phyloP scores from a whole-genome alignment of 2,113 vertebrate genomes.

The Silurus glanis region DNA sequence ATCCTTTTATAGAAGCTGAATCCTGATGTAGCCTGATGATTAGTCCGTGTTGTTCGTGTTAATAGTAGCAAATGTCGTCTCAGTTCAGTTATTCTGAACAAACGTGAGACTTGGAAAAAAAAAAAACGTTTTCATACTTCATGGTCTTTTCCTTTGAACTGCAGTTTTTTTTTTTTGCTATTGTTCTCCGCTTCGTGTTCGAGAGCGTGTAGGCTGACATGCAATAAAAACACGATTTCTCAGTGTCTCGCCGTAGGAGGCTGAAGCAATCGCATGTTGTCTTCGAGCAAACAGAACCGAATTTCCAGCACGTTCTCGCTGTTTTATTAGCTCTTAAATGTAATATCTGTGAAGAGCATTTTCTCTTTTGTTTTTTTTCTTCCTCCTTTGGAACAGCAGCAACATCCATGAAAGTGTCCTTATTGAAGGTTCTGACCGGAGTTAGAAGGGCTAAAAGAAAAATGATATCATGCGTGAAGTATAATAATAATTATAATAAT shows the following conservation, averaged over 20 bases:
- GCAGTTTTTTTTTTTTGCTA: not conserved
- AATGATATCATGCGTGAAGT: not conserved
- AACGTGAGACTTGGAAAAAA: conserved; percentile 31
- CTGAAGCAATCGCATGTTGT: conserved; percentile 44
- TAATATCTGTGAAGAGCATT: conserved; percentile 7
- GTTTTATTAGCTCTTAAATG: conserved; percentile 16
- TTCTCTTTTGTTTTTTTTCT: not conserved
- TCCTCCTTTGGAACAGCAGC: not conserved
- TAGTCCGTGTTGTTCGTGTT: not conserved
- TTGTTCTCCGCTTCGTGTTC: conserved; percentile 23
- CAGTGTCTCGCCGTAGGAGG: conserved; percentile 45
- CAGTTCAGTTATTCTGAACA: conserved; percentile 19
- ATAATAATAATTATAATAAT: not conserved
- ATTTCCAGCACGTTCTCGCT: conserved; percentile 25
- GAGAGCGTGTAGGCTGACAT: conserved; percentile 39
- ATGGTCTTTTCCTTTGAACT: conserved; percentile 16
- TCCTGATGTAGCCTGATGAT: not conserved
- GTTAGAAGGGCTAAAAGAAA: conserved; percentile 22
- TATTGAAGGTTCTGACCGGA: conserved; percentile 38
- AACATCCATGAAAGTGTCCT: conserved; percentile 48
- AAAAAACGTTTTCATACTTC: not conserved
- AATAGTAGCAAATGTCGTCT: conserved; percentile 4
- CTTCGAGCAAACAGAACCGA: conserved; percentile 46
- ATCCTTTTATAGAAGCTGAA: conserved; percentile 28
- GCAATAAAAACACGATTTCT: conserved; percentile 45